Base-by-base conservation (phyloP, 2,797 vertebrate species). In the Aphelocoma californica region DNA sequence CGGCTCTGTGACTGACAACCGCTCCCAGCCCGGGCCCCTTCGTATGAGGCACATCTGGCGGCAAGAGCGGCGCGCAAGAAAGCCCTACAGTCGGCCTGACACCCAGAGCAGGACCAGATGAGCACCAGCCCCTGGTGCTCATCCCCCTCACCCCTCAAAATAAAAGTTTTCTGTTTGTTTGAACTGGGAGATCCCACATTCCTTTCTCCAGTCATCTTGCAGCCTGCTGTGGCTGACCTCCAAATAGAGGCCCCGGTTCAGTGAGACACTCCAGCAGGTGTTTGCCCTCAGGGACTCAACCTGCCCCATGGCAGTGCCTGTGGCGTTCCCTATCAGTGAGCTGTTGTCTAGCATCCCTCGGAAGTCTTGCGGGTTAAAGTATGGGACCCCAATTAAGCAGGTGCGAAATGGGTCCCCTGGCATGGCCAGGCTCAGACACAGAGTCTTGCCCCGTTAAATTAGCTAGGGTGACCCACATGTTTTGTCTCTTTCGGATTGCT, bases 1-100 rank as follows among this genome's bases (percentile, higher is more conserved):
- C 1, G 0, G 10, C 2, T 54, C n/a, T 14, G 3, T 2, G 4
- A 32, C 2, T 5, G 40, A 79, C 75, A 38, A 5, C 8, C 28
- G 28, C 18, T 17, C 50, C 29, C 50, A 64, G 24, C 24, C 29
- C 0, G 23, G 50, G 10, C 60, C 81, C 0, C 2, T 64, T 4
- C 69, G 34, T 2, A 14, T 38, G 7, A 47, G 58, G 5, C 50
- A n/a, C 0, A 0, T 73, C 29, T 48, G 60, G 81, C 19, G 13
- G 42, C 42, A 42, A 6, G 25, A 29, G 60, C 42, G 9, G 50
- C 25, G 25, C 15, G 50, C 2, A 1, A 40, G 11, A 15, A 73
- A 65, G 6, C 69, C 69, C 31, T 73, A 83, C 31, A 25, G 42
- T 6, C 10, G 42, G 13, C 81, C 50, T 6, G 25, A 40, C 15